phyloP scores from a whole-genome alignment of 2,797 vertebrate species.

The Sebastes jordani region DNA sequence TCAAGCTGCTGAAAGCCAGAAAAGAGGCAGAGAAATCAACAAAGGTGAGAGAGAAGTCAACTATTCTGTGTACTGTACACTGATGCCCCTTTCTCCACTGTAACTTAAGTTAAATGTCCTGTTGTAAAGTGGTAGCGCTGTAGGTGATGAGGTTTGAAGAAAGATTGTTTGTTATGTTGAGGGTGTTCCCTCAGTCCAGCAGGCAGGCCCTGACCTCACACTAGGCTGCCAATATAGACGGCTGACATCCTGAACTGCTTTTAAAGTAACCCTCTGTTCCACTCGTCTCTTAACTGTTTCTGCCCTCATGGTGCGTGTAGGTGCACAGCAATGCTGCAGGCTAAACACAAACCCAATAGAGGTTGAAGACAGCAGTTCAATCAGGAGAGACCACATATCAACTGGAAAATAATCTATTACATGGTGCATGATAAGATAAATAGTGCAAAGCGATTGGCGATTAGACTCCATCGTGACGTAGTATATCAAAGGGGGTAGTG shows the following conservation, averaged over 20 bases:
- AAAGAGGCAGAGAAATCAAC: neutral
- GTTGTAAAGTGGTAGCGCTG: neutral
- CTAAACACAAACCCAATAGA: neutral
- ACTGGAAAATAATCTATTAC: too few species aligned
- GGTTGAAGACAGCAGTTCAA: neutral
- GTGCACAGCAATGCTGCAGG: neutral
- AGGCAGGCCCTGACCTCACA: neutral
- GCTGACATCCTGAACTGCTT: neutral
- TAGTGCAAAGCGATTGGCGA: too few species aligned
- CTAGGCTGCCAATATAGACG: neutral
- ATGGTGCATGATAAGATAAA: too few species aligned
- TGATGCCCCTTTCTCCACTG: neutral
- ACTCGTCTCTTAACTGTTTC: neutral
- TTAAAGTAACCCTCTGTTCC: neutral
- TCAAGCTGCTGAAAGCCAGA: conserved; percentile 43
- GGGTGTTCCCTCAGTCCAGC: neutral
- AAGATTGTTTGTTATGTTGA: neutral
- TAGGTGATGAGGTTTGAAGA: neutral
- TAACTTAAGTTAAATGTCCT: neutral
- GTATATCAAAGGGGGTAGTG: too few species aligned
- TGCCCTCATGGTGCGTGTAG: neutral
- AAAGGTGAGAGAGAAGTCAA: neutral
- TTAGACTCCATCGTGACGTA: too few species aligned
- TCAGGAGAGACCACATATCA: too few species aligned
- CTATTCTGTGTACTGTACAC: neutral